Base-by-base conservation (phyloP, 2,113 vertebrate genomes). In the Peromyscus polionotus region DNA sequence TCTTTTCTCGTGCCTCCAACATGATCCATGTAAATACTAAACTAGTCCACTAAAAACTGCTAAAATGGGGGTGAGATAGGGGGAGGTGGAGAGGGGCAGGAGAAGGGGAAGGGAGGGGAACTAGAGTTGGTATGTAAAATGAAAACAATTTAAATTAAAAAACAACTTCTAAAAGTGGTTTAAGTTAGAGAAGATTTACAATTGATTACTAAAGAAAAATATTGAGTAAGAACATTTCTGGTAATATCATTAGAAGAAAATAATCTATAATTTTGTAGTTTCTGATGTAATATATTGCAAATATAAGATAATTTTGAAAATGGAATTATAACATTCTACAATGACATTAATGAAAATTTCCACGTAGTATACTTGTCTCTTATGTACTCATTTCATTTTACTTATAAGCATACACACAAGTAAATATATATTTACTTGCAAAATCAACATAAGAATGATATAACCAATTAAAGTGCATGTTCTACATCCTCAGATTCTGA, bases 241-340 rank as follows among this genome's bases (percentile, higher is more conserved):
- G 8, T 3, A 79, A 92, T 93, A 87, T 26, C 5, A 72, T 45
- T 70, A 73, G 42, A 87, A 67, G 17, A 61, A 94, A 88, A 8
- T 70, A 51, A 24, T 54, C 6, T 1, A 28, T 77, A 39, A 67
- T 9, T 84, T 26, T 86, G 26, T 16, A 86, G 1, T 77, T 95
- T 89, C 8, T 95, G 14, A 67, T 72, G 19, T 33, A 70, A 48
- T 90, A 12, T 61, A 42, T 79, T 33, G 39, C 9, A 84, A 11
- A 57, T 22, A 16, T 9, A 80, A 76, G 33, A 73, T 20, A 61
- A 65, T 57, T 96, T 95, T 94, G 10, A 95, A 90, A 88, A 57
- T n/a, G 70, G 10, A 94, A 75, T 68, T 63, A 10, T 63, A 75
- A 84, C n/a, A 33, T 48, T 22, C 76, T 36, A 59, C 7, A 63